A percentile compares a stretch with the other conserved stretches of the same genome.
phyloP scores from a whole-genome alignment of 2,888 invertebrate genomes.

The Pherbina coryleti region DNA sequence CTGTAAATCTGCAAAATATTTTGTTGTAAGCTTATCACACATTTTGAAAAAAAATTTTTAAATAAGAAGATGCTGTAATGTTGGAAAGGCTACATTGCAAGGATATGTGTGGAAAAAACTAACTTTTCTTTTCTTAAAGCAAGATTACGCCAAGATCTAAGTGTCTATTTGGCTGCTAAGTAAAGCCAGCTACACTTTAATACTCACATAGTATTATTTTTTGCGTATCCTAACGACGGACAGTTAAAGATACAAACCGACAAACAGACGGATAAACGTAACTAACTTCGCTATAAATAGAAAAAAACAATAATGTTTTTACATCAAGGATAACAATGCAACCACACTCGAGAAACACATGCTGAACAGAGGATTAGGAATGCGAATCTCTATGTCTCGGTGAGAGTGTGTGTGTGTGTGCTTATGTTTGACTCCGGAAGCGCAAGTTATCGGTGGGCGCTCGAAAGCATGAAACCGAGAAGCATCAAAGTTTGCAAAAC shows the following conservation, averaged over 20 bases:
- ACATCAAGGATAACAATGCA: constrained; percentile 40
- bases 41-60: no score
- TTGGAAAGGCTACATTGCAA: constrained; percentile 28
- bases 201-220: neutral
- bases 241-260: neutral
- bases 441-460: neutral
- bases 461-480: no score
- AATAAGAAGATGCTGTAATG: constrained; percentile 19
- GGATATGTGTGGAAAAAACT: constrained; percentile 44
- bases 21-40: constrained; percentile 49
- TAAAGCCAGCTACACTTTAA: constrained; percentile 9
- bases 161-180: neutral
- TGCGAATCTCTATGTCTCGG: constrained; percentile 6
- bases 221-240: neutral
- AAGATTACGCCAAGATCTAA: neutral
- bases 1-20: neutral
- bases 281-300: neutral
- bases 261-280: neutral
- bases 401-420: neutral
- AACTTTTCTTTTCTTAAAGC: constrained; percentile 10
- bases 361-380: constrained; percentile 58
- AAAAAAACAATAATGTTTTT: constrained; percentile 18
- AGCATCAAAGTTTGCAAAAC: constrained; percentile 11
- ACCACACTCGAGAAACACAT: constrained; percentile 59
- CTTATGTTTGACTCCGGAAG: neutral